Conservation (phyloP, 2,888 invertebrate genomes). For the Lepetodrilus schrolli region DNA sequence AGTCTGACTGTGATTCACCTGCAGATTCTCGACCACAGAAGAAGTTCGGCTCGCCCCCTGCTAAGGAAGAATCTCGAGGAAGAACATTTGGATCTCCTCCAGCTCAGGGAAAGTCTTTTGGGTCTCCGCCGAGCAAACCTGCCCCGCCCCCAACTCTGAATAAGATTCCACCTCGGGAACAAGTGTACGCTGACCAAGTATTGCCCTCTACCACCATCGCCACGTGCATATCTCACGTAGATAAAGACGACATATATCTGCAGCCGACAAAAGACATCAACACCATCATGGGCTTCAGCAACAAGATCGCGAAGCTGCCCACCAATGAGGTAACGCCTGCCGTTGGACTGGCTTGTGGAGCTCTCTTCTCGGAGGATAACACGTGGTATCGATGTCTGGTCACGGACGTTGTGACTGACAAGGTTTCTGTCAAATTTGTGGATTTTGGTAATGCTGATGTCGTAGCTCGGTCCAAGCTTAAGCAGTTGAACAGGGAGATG, state of each 20-base stretch:
- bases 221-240: slow-evolving; percentile 44
- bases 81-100: background rate
- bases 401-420: slow-evolving; percentile 35
- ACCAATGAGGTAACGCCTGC: slow-evolving; percentile 13
- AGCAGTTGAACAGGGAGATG: slow-evolving; percentile 56
- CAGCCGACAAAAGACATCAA: slow-evolving; percentile 38
- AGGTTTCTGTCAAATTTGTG: slow-evolving; percentile 56
- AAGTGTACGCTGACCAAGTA: slow-evolving; percentile 15
- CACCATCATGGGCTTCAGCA: slow-evolving; percentile 30
- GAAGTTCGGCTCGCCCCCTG: background rate
- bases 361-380: slow-evolving; percentile 58
- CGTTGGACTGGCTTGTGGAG: slow-evolving; percentile 47
- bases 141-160: background rate
- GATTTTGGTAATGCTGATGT: slow-evolving; percentile 63
- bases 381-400: slow-evolving; percentile 65
- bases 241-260: slow-evolving; percentile 44
- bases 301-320: slow-evolving; percentile 32
- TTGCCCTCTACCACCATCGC: slow-evolving; percentile 25
- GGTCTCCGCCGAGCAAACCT: background rate
- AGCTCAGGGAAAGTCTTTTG: background rate
- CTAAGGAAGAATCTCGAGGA: background rate
- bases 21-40: background rate
- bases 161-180: slow-evolving; percentile 18
- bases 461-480: slow-evolving; percentile 46
- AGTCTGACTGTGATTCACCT: background rate